These are phyloP conservation scores for Podarcis cretensis DNA, from an alignment of 2,113 vertebrate species.

Conservation along the genomic window DNA sequence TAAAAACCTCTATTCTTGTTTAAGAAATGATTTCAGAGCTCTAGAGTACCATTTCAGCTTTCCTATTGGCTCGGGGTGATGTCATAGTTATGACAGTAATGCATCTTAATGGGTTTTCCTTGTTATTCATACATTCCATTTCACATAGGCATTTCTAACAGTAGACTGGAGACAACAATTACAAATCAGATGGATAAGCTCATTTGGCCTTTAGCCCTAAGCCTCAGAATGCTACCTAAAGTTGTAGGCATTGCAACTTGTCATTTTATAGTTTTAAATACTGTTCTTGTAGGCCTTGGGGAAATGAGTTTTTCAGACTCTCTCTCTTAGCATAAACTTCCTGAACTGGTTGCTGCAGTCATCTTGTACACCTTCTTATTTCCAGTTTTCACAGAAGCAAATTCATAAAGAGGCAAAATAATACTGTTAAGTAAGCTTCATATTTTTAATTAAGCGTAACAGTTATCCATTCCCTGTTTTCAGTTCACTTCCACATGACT, in stretches of 20 bases:
- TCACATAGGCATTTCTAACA: constrained; percentile 34
- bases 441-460: too few species aligned
- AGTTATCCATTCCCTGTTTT: too few species aligned
- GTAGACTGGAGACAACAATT: constrained; percentile 59
- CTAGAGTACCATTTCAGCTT: constrained; percentile 18
- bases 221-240: constrained; percentile 57
- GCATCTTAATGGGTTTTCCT: constrained; percentile 71
- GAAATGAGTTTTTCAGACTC: constrained; percentile 47
- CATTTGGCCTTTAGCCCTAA: constrained; percentile 65
- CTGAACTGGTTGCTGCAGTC: constrained; percentile 27
- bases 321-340: constrained; percentile 32
- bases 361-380: not conserved
- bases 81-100: constrained; percentile 59
- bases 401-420: not conserved
- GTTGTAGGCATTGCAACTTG: constrained; percentile 53
- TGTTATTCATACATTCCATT: constrained; percentile 67
- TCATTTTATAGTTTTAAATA: constrained; percentile 43
- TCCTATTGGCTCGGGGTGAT: constrained; percentile 51
- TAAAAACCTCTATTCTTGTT: constrained; percentile 38
- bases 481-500: too few species aligned
- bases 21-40: constrained; percentile 60
- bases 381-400: not conserved
- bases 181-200: constrained; percentile 68
- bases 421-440: too few species aligned
- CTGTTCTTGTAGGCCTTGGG: constrained; percentile 15